Conservation (phyloP, 1,140 invertebrate genomes). For the Tetramorium parvispinum region DNA sequence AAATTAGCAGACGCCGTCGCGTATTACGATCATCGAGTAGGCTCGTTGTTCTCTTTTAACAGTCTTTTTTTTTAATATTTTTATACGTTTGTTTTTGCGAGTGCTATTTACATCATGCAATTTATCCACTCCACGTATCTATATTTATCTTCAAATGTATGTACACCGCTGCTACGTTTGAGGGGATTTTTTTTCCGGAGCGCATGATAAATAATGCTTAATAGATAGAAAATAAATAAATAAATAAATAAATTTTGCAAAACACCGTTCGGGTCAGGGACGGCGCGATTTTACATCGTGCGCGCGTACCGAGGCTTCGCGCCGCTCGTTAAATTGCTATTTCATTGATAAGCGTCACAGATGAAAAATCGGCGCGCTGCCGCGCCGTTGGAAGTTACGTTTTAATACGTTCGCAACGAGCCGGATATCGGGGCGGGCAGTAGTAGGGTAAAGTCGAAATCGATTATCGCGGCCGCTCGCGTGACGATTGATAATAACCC, state of each 20-base stretch:
- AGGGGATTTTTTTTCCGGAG: not conserved
- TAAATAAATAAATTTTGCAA: conserved; percentile 16
- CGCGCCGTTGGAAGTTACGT: conserved; percentile 38
- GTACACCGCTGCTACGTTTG: not conserved
- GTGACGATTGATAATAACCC: conserved; percentile 76
- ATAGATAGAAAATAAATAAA: conserved; percentile 38
- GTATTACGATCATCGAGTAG: not conserved
- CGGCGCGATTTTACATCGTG: conserved; percentile 19
- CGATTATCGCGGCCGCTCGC: conserved; percentile 71
- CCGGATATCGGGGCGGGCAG: not conserved
- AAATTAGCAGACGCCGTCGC: conserved; percentile 5
- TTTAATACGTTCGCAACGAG: conserved; percentile 55
- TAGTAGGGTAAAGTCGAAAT: conserved; percentile 67
- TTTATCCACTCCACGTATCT: conserved; percentile 12
- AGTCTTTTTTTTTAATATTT: not conserved
- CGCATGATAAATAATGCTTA: conserved; percentile 18
- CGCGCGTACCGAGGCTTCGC: conserved; percentile 6
- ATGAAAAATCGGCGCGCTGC: conserved; percentile 28
- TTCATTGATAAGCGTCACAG: conserved; percentile 25
- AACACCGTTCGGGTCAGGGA: not conserved
- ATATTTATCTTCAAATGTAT: conserved; percentile 14
- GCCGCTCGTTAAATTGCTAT: conserved; percentile 31
- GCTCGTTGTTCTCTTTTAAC: not conserved
- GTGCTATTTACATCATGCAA: conserved; percentile 22
- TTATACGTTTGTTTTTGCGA: conserved; percentile 9